Evolutionary conservation across 2,888 invertebrate species (phyloP), one percentile per base, ranked within the genome.

Genomic region (Tetrapedia diversipes): DNA sequence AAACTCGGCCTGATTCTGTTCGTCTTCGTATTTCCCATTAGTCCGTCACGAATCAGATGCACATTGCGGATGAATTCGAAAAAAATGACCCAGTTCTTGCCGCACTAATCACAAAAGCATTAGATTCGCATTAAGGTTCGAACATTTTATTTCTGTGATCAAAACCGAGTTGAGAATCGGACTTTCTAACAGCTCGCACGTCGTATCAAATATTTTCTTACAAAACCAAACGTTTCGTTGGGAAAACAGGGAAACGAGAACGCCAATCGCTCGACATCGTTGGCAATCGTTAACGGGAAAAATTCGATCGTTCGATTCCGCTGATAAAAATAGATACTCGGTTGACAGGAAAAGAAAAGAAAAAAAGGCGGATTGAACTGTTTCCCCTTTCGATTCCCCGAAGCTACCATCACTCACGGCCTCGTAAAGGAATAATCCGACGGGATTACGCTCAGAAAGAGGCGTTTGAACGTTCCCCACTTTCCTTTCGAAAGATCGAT

Each of bases 1-100:
- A 16, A 49, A 39, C 37, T 14, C 47, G 70, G 54, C 70, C 70
- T 56, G 47, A 39, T 39, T 64, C 37, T 7, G 16, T 49, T 49
- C 45, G 27, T 57, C 37, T 29, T 39, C 39, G 34, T 24, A 47
- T 49, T 66, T 39, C 49, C 57, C 59, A 49, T 47, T 59, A 59
- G 11, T 59, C 45, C n/a, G 65, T 47, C 65, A 39, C 70, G 65
- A 65, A 49, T 24, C n/a, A 4, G 27, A 6, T 32, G 43, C 45
- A 29, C 14, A 22, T 43, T 2, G n/a, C 45, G 6, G n/a, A 47
- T 19, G 53, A 39, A 34, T 8, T 8, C 7, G 34, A 34, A 34
- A 34, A 34, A 34, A 34, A 0, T 34, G 34, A 34, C 34, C 34
- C 34, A 34, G 4, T 34, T 34, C 7, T 34, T 34, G 6, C 1